A percentile compares a stretch with the other conserved stretches of the same genome.
phyloP scores from a whole-genome alignment of 2,113 vertebrate species.

The Psittacula cyanocephala region DNA sequence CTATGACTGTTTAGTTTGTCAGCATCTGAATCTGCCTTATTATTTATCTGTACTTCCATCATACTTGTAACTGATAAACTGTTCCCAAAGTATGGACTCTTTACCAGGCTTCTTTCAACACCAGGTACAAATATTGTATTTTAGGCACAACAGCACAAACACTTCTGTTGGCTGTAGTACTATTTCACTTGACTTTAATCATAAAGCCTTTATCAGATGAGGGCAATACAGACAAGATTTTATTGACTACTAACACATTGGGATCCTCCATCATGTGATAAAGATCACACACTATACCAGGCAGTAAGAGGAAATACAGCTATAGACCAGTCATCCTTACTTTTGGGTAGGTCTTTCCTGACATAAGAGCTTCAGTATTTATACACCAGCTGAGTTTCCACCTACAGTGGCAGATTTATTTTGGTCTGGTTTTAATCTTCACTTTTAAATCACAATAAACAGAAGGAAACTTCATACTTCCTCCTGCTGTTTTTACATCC shows the following conservation, averaged over 20 bases:
- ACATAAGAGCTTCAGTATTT: neutral
- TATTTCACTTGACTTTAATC: neutral
- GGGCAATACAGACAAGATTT: neutral
- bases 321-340: neutral
- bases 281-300: neutral
- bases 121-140: neutral
- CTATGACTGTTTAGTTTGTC: neutral
- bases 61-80: neutral
- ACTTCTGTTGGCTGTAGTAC: neutral
- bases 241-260: neutral
- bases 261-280: neutral
- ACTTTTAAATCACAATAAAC: constrained; percentile 10
- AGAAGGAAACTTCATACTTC: constrained; percentile 34
- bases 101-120: neutral
- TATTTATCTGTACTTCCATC: neutral
- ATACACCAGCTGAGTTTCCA: neutral
- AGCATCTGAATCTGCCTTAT: neutral
- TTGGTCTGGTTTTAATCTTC: constrained; percentile 18
- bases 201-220: neutral
- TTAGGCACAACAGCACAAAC: neutral
- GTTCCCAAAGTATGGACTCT: neutral
- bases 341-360: neutral
- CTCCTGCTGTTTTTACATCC: constrained; percentile 29
- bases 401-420: neutral
- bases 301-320: neutral